These are phyloP conservation scores for Coecobrya sp. DNA, from an alignment of 2,888 invertebrate species.

Conservation along the genomic window DNA sequence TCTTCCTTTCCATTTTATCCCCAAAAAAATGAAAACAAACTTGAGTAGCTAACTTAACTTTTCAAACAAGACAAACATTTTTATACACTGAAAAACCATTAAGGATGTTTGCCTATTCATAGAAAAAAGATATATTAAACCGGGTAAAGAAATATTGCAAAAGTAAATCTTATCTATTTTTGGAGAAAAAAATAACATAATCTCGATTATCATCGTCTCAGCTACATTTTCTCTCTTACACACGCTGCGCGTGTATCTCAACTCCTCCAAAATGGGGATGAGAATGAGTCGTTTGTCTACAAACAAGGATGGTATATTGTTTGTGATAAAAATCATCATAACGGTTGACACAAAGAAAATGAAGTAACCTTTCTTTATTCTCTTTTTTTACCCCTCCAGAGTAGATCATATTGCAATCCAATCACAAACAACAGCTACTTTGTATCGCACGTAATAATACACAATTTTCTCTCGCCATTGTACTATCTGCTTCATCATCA, in stretches of 20 bases:
- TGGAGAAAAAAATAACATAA: not conserved
- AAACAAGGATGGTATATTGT: not conserved
- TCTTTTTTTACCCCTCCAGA: not conserved
- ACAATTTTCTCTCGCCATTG: not conserved
- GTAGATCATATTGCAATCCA: not conserved
- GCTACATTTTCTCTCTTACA: not conserved
- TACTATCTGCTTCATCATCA: not conserved
- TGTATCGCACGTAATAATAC: not conserved
- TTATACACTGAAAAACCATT: constrained; percentile 33
- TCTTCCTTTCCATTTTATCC: not conserved
- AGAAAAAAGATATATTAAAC: not conserved
- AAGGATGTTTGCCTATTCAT: not conserved
- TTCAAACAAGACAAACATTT: constrained; percentile 1
- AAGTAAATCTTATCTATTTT: not conserved
- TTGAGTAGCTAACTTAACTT: not conserved
- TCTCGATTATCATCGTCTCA: not conserved
- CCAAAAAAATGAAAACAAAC: constrained; percentile 21
- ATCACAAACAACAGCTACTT: not conserved
- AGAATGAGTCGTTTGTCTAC: too few species aligned
- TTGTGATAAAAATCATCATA: not conserved
- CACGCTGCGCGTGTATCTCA: too few species aligned
- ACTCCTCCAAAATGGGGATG: too few species aligned
- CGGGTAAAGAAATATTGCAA: not conserved
- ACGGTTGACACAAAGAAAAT: not conserved
- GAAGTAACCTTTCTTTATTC: not conserved